Base-by-base conservation (phyloP, 2,797 vertebrate genomes). In the Danio choprae region DNA sequence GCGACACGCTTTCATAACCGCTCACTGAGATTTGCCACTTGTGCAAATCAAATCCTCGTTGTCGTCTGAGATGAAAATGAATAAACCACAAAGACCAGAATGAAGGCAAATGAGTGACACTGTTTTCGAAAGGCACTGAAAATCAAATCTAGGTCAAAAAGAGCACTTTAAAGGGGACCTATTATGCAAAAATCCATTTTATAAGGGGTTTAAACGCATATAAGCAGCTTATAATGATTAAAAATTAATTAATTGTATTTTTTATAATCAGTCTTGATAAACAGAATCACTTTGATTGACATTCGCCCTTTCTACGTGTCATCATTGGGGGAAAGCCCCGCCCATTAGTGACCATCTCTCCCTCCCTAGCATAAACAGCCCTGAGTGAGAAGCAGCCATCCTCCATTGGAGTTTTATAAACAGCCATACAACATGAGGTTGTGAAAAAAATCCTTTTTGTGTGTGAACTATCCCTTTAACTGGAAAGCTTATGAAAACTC, bases 1-100 rank as follows among this genome's bases (percentile, higher is more conserved):
- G 36, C 46, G 44, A 44, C 44, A 53, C 36, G 56, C 56, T 63
- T 71, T 70, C 59, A 53, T 79, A 71, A 79, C 29, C 8, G 13
- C 43, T 38, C 75, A n/a, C 41, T 38, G 51, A 9, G 64, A 60
- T 60, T 48, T 16, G 3, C 41, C 59, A 20, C 20, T 74, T 22
- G 15, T 38, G 64, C 51, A 60, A 69, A 78, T 79, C 56, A 41
- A 71, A 71, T 9, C 13, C 13, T 69, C 22, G 50, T 41, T 60
- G 56, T 51, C 15, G 4, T 60, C 16, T 60, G 13, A 22, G 15
- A 51, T 13, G 4, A 50, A 51, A 75, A 51, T 41, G 1, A 64
- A 64, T 15, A 16, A 51, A 76, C 7, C 8, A 20, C 59, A 79
- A 62, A 22, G 22, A 18, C 22, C 38, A 48, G 60, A 60, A 51